These are phyloP conservation scores for Centropristis striata DNA, from an alignment of 2,113 vertebrate genomes.

Conservation along the genomic window DNA sequence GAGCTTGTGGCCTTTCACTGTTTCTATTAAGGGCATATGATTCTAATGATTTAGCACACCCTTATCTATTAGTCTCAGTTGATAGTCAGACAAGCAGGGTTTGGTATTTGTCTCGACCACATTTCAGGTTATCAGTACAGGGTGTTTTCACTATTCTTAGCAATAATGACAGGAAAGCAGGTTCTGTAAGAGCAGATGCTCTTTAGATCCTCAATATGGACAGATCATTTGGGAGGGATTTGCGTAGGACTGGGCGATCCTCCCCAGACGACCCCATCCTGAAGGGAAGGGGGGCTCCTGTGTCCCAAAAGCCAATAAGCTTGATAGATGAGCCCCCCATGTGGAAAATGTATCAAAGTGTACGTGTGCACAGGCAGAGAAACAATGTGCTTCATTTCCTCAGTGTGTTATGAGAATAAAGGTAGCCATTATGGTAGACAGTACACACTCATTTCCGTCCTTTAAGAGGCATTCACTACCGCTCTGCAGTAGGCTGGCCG, in stretches of 20 bases:
- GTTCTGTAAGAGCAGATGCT: not conserved
- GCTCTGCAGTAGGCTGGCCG: not conserved
- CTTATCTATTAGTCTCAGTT: constrained; percentile 19
- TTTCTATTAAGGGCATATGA: constrained; percentile 58
- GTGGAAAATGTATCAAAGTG: constrained; percentile 63
- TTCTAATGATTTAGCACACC: constrained; percentile 32
- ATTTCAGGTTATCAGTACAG: not conserved
- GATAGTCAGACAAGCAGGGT: not conserved
- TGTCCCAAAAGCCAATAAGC: constrained; percentile 28
- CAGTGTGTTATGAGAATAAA: not conserved
- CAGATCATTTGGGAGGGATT: not conserved
- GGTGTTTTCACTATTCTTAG: not conserved
- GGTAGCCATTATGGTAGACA: constrained; percentile 30
- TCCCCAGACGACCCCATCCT: not conserved
- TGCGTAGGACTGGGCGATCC: not conserved
- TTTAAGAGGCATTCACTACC: not conserved
- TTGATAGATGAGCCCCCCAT: constrained; percentile 46
- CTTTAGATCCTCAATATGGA: not conserved
- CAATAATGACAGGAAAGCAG: not conserved
- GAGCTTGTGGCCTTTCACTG: constrained; percentile 11
- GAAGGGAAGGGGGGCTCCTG: constrained; percentile 41
- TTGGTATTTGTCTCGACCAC: not conserved
- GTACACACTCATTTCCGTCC: not conserved
- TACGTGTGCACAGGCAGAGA: not conserved
- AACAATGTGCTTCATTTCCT: constrained; percentile 70